Conservation (phyloP, 2,113 vertebrate genomes). For the Ptilorrhoa leucosticta region DNA sequence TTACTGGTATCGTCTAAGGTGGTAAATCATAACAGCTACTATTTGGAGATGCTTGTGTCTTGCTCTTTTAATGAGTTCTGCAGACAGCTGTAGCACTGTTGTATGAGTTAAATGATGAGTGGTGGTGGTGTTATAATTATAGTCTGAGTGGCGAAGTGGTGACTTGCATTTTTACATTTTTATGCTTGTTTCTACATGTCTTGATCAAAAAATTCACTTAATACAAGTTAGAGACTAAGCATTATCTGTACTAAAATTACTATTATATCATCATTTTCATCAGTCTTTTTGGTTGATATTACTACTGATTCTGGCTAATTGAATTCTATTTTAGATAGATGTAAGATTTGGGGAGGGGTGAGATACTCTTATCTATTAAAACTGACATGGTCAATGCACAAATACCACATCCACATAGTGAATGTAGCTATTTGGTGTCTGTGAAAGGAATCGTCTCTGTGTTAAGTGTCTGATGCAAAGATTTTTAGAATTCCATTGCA, state of each 20-base stretch:
- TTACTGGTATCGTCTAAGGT: background rate
- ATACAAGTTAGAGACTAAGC: background rate
- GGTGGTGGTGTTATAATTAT: background rate
- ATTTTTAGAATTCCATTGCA: background rate
- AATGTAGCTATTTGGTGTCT: background rate
- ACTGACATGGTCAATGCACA: background rate
- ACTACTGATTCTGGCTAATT: background rate
- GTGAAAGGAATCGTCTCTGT: background rate
- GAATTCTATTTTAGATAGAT: background rate
- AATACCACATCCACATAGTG: background rate
- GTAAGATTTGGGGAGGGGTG: background rate
- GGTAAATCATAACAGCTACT: background rate
- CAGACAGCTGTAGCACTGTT: background rate
- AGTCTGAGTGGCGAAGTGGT: background rate
- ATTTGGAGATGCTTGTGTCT: background rate
- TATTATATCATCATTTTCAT: background rate
- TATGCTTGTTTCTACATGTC: background rate
- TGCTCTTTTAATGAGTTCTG: background rate
- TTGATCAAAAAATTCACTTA: background rate
- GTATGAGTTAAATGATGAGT: background rate
- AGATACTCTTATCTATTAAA: background rate
- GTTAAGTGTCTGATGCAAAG: background rate
- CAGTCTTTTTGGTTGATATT: background rate
- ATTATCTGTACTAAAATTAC: background rate
- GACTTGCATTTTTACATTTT: background rate